These are phyloP conservation scores for Caenorhabditis sp. DNA, from an alignment of 2,888 invertebrate genomes.

Conservation along the genomic window DNA sequence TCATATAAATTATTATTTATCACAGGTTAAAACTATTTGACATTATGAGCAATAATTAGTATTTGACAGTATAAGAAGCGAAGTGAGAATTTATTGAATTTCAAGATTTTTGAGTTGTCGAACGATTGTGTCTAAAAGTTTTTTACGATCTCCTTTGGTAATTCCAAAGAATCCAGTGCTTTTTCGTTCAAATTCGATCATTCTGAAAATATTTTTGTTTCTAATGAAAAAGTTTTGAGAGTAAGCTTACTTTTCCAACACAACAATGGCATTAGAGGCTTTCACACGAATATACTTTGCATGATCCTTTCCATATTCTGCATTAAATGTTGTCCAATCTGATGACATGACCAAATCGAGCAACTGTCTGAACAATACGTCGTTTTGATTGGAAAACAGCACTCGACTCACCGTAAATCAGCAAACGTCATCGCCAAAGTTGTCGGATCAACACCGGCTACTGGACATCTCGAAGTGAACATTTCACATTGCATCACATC, in stretches of 20 bases:
- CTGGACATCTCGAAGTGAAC: slow-evolving; percentile 94
- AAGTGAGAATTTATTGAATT: slow-evolving; percentile 17
- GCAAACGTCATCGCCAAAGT: slow-evolving; percentile 88
- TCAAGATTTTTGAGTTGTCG: slow-evolving; percentile 81
- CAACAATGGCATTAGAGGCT: slow-evolving; percentile 86
- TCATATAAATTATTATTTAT: no score
- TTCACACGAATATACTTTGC: slow-evolving; percentile 91
- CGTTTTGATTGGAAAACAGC: neutral
- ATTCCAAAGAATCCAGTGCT: slow-evolving; percentile 52
- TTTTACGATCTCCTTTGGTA: slow-evolving; percentile 84
- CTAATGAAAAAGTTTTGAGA: no score
- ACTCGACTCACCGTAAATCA: slow-evolving; percentile 75
- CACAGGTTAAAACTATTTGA: no score
- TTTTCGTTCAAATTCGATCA: slow-evolving; percentile 85
- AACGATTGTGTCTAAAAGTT: slow-evolving; percentile 90
- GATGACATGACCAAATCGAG: slow-evolving; percentile 88
- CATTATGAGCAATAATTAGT: no score
- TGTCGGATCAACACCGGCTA: slow-evolving; percentile 84
- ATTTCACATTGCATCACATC: slow-evolving; percentile 97
- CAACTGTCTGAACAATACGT: slow-evolving; percentile 76
- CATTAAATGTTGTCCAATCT: slow-evolving; percentile 98
- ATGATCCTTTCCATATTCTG: slow-evolving; percentile 83
- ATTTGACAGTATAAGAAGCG: no score
- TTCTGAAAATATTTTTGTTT: slow-evolving; percentile 74
- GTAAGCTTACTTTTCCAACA: slow-evolving; percentile 84